Conservation (phyloP, 2,888 invertebrate genomes). For the Leistus spinibarbis region DNA sequence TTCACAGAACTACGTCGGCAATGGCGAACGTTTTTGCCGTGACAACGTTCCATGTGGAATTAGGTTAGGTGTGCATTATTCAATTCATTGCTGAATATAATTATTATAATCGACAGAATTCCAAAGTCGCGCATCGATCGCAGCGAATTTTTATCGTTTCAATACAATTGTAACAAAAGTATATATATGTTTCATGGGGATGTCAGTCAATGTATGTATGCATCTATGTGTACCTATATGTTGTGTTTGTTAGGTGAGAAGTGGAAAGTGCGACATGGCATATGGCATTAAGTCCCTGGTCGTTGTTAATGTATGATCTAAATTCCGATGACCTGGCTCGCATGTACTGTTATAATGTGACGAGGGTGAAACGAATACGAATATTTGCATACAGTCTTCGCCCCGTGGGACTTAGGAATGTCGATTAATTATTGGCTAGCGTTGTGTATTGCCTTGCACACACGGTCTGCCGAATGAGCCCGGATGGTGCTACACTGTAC, state of each 20-base stretch:
- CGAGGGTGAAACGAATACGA: slow-evolving; percentile 44
- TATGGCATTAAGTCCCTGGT: slow-evolving; percentile 23
- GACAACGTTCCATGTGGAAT: too few relatives aligned
- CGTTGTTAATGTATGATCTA: slow-evolving; percentile 39
- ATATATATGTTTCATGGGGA: too few relatives aligned
- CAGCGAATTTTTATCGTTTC: too few relatives aligned
- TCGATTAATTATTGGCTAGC: slow-evolving; percentile 44
- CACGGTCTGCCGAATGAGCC: slow-evolving; percentile 18
- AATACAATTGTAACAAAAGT: too few relatives aligned
- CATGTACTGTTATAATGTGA: slow-evolving; percentile 40
- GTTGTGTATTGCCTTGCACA: slow-evolving; percentile 41
- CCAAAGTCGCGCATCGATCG: too few relatives aligned
- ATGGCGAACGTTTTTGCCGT: too few relatives aligned
- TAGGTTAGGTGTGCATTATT: too few relatives aligned
- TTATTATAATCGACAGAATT: too few relatives aligned
- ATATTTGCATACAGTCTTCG: slow-evolving; percentile 43
- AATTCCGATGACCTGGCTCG: slow-evolving; percentile 38
- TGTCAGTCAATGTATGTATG: not conserved
- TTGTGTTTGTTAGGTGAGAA: slow-evolving; percentile 8
- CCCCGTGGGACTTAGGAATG: slow-evolving; percentile 41
- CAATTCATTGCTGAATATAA: too few relatives aligned
- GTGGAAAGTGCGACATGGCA: slow-evolving; percentile 1
- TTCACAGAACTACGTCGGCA: too few relatives aligned
- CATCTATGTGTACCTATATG: not conserved
- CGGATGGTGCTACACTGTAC: slow-evolving; percentile 1